Percentiles rank a stretch among this genome's conserved stretches.
Evolutionary conservation across 2,113 vertebrate genomes (phyloP).

Genomic region (Eidolon helvum): DNA sequence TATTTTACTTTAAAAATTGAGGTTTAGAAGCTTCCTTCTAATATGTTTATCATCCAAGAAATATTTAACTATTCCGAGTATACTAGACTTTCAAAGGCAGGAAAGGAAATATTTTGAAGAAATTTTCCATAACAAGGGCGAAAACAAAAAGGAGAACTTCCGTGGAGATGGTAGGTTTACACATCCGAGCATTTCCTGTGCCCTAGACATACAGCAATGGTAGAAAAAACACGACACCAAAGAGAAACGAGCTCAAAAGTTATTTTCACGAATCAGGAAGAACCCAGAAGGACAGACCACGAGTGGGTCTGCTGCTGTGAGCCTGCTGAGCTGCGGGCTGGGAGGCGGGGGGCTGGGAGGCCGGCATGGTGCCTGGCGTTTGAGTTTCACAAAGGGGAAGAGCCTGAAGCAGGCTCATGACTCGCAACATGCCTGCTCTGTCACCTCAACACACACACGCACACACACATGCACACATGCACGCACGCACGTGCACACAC

Average conservation of each 20-base stretch:
- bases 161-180: background rate
- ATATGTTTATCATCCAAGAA: background rate
- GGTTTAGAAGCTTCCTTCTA: background rate
- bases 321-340: background rate
- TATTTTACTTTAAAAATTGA: background rate
- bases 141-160: background rate
- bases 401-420: too few species aligned
- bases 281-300: background rate
- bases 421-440: background rate
- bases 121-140: conserved; percentile 7
- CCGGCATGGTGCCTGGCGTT: background rate
- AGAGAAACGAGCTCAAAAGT: background rate
- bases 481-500: too few species aligned
- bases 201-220: background rate
- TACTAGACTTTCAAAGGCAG: background rate
- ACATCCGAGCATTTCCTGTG: background rate
- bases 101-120: background rate
- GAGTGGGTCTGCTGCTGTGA: background rate
- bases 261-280: background rate
- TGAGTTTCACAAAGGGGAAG: background rate
- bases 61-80: background rate
- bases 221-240: background rate
- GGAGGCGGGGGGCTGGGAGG: too few species aligned
- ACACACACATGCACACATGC: too few species aligned
- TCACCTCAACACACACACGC: accelerated